Conservation (phyloP, 2,888 invertebrate species). For the Belgica antarctica region DNA sequence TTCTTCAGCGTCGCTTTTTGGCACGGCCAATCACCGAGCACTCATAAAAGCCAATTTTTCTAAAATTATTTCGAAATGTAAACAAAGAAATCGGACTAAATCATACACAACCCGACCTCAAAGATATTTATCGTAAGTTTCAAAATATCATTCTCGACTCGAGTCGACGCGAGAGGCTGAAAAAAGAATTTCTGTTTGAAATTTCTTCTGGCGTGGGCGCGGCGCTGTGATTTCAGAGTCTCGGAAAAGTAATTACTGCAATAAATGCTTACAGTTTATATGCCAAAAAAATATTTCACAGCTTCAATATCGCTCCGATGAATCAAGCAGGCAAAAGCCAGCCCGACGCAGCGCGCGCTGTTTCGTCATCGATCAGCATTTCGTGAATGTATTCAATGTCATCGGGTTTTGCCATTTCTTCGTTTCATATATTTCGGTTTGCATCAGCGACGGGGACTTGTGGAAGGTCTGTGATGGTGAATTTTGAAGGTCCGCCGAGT, state of each 20-base stretch:
- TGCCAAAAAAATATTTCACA: slow-evolving; percentile 16
- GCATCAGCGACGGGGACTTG: slow-evolving; percentile 1
- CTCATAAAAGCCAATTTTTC: neutral
- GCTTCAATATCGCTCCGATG: neutral
- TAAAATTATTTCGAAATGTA: slow-evolving; percentile 18
- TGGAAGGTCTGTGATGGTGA: too few species aligned
- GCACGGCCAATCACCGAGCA: neutral
- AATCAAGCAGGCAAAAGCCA: neutral
- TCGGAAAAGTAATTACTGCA: neutral
- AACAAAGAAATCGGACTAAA: slow-evolving; percentile 16
- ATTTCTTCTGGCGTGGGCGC: slow-evolving; percentile 18
- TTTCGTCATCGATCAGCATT: neutral
- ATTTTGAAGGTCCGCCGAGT: too few species aligned
- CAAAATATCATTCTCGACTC: slow-evolving; percentile 7
- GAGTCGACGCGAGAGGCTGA: neutral
- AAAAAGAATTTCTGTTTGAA: neutral
- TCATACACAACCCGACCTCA: slow-evolving; percentile 20
- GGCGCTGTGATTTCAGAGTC: slow-evolving; percentile 19
- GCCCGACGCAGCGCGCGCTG: too few species aligned
- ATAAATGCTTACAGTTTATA: neutral
- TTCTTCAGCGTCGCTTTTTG: neutral
- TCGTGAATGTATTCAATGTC: slow-evolving; percentile 6
- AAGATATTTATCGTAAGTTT: slow-evolving; percentile 21
- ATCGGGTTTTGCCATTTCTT: slow-evolving; percentile 24
- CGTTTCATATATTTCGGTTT: slow-evolving; percentile 15